These are phyloP conservation scores for Drosophila eohydei DNA, from an alignment of 2,888 invertebrate genomes.

Conservation along the genomic window DNA sequence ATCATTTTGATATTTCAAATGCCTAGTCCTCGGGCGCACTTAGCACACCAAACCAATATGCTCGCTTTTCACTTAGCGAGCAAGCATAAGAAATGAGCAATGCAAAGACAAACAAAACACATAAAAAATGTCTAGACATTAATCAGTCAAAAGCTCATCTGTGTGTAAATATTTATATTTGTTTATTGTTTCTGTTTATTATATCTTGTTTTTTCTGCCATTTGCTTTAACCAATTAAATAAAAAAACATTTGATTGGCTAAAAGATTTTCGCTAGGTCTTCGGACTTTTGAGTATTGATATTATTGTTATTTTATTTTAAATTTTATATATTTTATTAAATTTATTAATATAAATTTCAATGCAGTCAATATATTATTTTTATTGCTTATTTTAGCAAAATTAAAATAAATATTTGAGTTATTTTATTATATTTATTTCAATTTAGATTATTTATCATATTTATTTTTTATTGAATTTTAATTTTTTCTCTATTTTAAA, in stretches of 20 bases:
- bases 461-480: too few species aligned
- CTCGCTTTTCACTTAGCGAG: background rate
- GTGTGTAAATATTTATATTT: background rate
- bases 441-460: too few species aligned
- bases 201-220: background rate
- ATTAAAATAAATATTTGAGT: too few species aligned
- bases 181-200: background rate
- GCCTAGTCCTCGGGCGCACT: too few species aligned
- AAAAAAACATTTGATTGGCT: background rate
- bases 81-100: background rate
- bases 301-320: background rate
- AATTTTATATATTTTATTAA: too few species aligned
- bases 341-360: too few species aligned
- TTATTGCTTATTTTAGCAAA: too few species aligned
- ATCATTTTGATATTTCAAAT: too few species aligned
- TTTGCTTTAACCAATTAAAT: background rate
- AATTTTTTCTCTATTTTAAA: too few species aligned
- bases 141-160: slow-evolving; percentile 24
- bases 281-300: background rate
- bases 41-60: background rate
- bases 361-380: too few species aligned
- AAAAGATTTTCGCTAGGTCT: background rate
- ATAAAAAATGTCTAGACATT: slow-evolving; percentile 32
- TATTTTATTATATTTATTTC: too few species aligned
- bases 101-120: slow-evolving; percentile 33